Base-by-base conservation (phyloP, 2,797 vertebrate species). In the Mus caroli region DNA sequence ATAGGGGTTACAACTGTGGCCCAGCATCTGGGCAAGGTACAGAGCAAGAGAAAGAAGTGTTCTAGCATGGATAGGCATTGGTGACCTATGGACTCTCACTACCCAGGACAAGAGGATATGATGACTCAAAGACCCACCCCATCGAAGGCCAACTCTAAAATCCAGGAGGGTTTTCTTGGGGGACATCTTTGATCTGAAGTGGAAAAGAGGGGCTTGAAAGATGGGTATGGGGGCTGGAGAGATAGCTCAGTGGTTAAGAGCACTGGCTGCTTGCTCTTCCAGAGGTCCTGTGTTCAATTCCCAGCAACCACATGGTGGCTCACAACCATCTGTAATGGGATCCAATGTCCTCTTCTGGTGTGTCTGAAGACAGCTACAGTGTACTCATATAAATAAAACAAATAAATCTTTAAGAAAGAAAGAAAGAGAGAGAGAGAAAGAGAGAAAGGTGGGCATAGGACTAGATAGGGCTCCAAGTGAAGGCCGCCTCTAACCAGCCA, bases 131-230 rank as follows among this genome's bases (percentile, higher is more conserved):
- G 69, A 15, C 50, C 12, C 11, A 12, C 28, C 0, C 0, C 9
- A 64, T 73, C 24, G 31, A 64, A 43, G 34, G 52, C 31, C 28
- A 43, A 17, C 34, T 52, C 60, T 15, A 9, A 40, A 58, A 58
- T 87, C 58, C 1, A 14, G 37, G 52, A 67, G 79, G 60, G 1
- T 34, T 52, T 5, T 0, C 0, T 0, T 80, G 88, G 95, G 67
- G 75, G 75, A 19, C 34, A 54, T 54, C 76, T 80, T 54, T 50
- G 58, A 28, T 31, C n/a, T 43, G 19, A 69, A 86, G 75, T 26
- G 43, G 20, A 50, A 56, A 34, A 43, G 20, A 28, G 69, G 28
- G 76, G 24, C 52, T 84, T 15, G 3, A 17, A 17, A 56, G 34
- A 20, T 13, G 15, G 71, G 60, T 8, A 60, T 26, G 58, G 58